Percentiles rank a stretch among this genome's conserved stretches.
These are phyloP conservation scores for Aleiodes sp. DNA, from an alignment of 1,140 invertebrate genomes.

Conservation along the genomic window DNA sequence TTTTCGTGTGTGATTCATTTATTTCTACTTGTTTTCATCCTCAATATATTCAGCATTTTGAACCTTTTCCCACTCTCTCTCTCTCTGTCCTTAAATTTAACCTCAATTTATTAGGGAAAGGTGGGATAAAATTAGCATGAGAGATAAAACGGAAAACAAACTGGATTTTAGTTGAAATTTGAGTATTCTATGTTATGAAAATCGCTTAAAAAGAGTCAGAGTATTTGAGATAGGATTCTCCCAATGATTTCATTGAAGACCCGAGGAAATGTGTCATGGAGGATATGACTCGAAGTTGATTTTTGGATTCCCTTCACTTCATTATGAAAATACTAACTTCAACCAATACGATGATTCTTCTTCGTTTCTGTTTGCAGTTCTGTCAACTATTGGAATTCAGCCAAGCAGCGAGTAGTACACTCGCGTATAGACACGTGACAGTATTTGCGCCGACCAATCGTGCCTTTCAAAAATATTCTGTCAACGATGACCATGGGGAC, in stretches of 20 bases:
- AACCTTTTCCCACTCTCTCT: not conserved
- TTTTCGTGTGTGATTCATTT: not conserved
- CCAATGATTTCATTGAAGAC: too few species aligned
- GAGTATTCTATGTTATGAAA: too few species aligned
- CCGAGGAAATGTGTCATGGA: too few species aligned
- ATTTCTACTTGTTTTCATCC: not conserved
- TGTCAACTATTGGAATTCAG: constrained; percentile 75
- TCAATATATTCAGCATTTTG: not conserved
- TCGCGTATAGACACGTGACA: constrained; percentile 75
- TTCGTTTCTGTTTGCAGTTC: constrained; percentile 73
- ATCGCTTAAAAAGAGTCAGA: too few species aligned
- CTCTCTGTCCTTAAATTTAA: not conserved
- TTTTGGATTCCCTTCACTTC: too few species aligned
- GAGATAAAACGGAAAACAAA: too few species aligned
- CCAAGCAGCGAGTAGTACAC: constrained; percentile 72
- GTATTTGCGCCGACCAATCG: constrained; percentile 83
- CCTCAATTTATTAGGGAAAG: not conserved
- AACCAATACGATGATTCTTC: too few species aligned
- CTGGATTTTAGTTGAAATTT: too few species aligned
- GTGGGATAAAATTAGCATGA: too few species aligned
- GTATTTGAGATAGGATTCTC: too few species aligned
- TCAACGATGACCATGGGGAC: constrained; percentile 63
- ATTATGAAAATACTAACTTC: too few species aligned
- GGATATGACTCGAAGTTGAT: too few species aligned
- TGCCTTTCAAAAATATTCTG: constrained; percentile 75